Evolutionary conservation across 2,113 vertebrate genomes (phyloP), one percentile per base, ranked within the genome.

Genomic region (Entomyzon cyanotis): DNA sequence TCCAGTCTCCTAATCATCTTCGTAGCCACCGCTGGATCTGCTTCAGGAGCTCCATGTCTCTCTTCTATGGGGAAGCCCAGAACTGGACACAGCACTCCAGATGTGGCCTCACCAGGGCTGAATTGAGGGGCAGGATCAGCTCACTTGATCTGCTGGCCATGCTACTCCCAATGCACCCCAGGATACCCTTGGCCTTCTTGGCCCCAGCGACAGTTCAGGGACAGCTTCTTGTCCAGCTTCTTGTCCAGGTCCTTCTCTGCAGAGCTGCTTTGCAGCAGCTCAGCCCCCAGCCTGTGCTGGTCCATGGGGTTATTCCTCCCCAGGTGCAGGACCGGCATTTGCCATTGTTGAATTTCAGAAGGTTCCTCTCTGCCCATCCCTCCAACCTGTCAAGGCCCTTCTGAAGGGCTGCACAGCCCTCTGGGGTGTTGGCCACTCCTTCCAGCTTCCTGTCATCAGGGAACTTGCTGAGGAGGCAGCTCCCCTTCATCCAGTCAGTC

Each of bases 11-110:
- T 39, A 35, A 10, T 42, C 14, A 47, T 7, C 20, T 41, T 47
- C 0, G 0, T 7, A 47, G 16, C 7, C 20, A 47, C 39, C 0
- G 1, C 9, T 73, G 31, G 50, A 42, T 31, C 24, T n/a, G 41
- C 30, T 47, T 28, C 35, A 80, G 1, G 0, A 87, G 16, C 27
- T 60, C 47, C 64, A n/a, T 11, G n/a, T 63, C 24, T 21, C 15
- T 7, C 42, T 37, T 37, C 30, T 49, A 42, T 42, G 42, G 42
- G 42, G 15, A 42, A 64, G 49, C n/a, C 24, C 47, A 39, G 41
- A 55, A n/a, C 4, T 5, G 20, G 13, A 31, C 49, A 47, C 16
- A 47, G 49, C n/a, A 24, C n/a, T 63, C 49, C n/a, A n/a, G 28
- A n/a, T 13, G n/a, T 23, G 39, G 27, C 10, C 46, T 63, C 47